These are phyloP conservation scores for Canis aureus DNA, from an alignment of 2,113 vertebrate species.

Conservation along the genomic window DNA sequence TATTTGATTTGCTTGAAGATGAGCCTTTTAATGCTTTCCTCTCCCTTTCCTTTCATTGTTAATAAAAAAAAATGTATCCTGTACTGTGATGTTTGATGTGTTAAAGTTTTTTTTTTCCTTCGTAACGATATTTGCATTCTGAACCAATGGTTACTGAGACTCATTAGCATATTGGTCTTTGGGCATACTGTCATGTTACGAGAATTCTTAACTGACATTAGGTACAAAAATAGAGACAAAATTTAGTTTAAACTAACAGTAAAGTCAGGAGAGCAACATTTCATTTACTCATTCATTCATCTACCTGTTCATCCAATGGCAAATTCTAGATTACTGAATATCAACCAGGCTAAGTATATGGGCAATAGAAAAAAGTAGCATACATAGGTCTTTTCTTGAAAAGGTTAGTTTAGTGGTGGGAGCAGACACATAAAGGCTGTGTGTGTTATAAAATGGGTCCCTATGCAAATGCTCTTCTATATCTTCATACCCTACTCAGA, in stretches of 20 bases:
- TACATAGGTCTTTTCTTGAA: background rate
- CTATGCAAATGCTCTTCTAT: background rate
- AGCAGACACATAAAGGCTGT: background rate
- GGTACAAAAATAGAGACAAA: background rate
- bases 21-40: conserved; percentile 55
- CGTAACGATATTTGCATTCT: background rate
- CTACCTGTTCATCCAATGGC: background rate
- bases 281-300: background rate
- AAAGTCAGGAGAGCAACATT: background rate
- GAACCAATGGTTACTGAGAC: background rate
- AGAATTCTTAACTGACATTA: conserved; percentile 36
- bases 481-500: conserved; percentile 2
- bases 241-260: background rate
- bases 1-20: conserved; percentile 72
- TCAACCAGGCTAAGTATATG: background rate
- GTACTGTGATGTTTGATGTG: background rate
- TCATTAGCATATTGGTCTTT: conserved; percentile 2
- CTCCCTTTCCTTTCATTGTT: background rate
- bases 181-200: background rate
- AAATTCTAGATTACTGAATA: background rate
- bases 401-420: background rate
- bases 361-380: background rate
- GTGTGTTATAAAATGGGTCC: background rate
- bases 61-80: conserved; percentile 18
- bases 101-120: background rate